These are phyloP conservation scores for Cassiopea xamachana DNA, from an alignment of 30 jellyfish, hydroid and myxozoan species.

Conservation along the genomic window DNA sequence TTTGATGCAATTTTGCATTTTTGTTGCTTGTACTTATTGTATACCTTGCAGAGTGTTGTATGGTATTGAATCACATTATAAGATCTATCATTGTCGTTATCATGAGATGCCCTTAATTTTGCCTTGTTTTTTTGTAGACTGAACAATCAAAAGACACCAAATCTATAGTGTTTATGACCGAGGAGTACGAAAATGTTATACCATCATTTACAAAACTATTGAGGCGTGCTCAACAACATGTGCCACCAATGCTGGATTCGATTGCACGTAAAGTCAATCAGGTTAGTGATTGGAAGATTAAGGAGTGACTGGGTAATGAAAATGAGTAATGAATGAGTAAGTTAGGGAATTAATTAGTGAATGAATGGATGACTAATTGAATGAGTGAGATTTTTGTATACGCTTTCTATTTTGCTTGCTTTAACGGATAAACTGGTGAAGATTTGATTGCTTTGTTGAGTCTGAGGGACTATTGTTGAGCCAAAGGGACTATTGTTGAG, in stretches of 20 bases:
- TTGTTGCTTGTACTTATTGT: too few species aligned
- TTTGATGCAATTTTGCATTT: too few species aligned
- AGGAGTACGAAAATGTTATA: conserved; percentile 65
- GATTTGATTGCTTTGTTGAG: too few species aligned
- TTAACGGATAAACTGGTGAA: too few species aligned
- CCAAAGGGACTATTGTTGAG: too few species aligned
- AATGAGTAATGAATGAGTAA: neutral
- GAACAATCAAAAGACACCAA: neutral
- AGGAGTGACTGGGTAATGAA: neutral
- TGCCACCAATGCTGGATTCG: conserved; percentile 63
- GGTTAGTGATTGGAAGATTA: conserved; percentile 34
- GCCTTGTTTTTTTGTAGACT: neutral
- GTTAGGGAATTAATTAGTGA: neutral
- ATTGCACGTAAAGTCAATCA: conserved; percentile 68
- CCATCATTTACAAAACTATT: conserved; percentile 81
- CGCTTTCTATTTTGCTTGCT: neutral
- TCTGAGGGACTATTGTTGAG: too few species aligned
- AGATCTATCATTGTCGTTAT: neutral
- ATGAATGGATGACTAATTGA: too few species aligned
- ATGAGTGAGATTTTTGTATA: neutral
- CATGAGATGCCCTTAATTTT: neutral
- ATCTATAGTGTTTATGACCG: conserved; percentile 63
- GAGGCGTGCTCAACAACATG: conserved; percentile 86
- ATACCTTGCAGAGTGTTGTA: too few species aligned
- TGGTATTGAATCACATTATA: neutral